Evolutionary conservation across 2,113 vertebrate genomes (phyloP).

Genomic region (Lepus timidus): DNA sequence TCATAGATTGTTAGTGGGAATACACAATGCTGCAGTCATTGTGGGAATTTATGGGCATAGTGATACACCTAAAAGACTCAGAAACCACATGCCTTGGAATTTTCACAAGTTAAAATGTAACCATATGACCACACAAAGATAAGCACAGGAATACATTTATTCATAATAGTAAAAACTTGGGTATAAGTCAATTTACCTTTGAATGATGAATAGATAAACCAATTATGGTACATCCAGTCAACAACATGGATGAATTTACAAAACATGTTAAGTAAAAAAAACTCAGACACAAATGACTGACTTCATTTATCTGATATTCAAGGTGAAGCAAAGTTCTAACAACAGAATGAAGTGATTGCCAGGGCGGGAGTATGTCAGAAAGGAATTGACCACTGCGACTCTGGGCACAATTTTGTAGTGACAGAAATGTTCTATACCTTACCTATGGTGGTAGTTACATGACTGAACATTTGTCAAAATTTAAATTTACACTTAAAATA

Average conservation of each 20-base stretch:
- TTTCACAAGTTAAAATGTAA: neutral
- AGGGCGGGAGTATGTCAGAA: neutral
- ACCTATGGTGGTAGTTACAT: neutral
- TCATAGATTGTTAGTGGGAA: neutral
- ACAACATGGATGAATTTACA: neutral
- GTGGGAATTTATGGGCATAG: neutral
- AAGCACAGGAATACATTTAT: neutral
- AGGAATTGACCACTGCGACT: neutral
- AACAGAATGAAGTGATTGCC: neutral
- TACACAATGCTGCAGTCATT: neutral
- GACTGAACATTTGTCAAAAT: neutral
- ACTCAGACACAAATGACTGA: neutral
- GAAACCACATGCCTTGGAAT: neutral
- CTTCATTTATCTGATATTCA: neutral
- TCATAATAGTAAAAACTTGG: neutral
- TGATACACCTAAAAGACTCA: neutral
- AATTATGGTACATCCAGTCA: neutral
- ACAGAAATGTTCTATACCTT: neutral
- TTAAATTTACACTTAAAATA: conserved; percentile 1
- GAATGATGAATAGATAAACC: neutral
- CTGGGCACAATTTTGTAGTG: too few species aligned
- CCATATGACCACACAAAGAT: neutral
- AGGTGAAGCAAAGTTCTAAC: neutral
- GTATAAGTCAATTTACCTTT: neutral
- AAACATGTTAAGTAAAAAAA: neutral